Conservation (phyloP, 2,888 invertebrate genomes). For the Polydrusus pterygomalis region DNA sequence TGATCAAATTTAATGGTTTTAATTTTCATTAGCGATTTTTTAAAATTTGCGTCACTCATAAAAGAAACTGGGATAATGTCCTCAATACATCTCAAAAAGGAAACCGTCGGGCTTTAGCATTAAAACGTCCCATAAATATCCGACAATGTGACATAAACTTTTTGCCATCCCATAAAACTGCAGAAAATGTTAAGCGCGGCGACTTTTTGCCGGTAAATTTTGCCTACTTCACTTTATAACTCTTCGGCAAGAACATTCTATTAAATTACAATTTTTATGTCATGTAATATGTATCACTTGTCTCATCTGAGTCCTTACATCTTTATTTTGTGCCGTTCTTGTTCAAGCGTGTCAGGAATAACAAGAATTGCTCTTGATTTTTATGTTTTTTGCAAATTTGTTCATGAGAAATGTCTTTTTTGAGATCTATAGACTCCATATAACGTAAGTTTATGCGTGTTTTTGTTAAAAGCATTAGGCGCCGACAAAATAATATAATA, state of each 20-base stretch:
- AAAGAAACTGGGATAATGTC: no score
- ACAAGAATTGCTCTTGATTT: constrained; percentile 43
- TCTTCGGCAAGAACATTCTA: constrained; percentile 45
- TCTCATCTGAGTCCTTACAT: constrained; percentile 59
- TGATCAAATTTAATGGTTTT: no score
- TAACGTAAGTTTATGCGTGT: constrained; percentile 34
- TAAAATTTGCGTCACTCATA: no score
- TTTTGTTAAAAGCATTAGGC: constrained; percentile 41
- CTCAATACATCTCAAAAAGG: constrained; percentile 10
- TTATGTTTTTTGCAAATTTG: constrained; percentile 43
- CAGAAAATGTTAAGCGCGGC: constrained; percentile 33
- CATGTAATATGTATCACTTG: constrained; percentile 63
- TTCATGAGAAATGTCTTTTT: constrained; percentile 53
- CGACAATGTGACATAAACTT: constrained; percentile 37
- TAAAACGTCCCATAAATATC: constrained; percentile 25
- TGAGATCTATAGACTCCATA: constrained; percentile 48
- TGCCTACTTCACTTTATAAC: constrained; percentile 46
- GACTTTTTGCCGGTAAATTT: constrained; percentile 29
- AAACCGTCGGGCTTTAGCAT: constrained; percentile 1
- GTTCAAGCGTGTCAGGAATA: constrained; percentile 51
- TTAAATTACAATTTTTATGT: constrained; percentile 54
- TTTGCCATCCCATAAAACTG: constrained; percentile 36
- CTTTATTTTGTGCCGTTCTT: constrained; percentile 57
- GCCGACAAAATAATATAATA: constrained; percentile 35
- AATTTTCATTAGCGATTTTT: no score